Evolutionary conservation across 2,888 invertebrate genomes (phyloP).

Genomic region (Drosophila maculinotata): DNA sequence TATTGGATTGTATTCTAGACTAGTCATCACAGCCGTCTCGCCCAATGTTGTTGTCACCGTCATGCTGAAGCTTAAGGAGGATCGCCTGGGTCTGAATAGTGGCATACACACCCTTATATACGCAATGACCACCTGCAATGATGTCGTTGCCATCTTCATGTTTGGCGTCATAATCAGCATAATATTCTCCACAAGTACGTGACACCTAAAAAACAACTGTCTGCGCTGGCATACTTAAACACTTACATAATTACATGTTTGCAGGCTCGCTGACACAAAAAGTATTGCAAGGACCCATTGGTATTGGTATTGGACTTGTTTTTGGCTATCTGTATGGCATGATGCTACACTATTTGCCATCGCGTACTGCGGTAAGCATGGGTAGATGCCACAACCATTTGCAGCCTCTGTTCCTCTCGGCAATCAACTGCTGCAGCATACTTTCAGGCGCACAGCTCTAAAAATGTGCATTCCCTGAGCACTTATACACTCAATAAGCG

Average conservation of each 20-base stretch:
- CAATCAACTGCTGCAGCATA: conserved; percentile 40
- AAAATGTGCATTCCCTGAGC: conserved; percentile 75
- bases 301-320: conserved; percentile 87
- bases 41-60: conserved; percentile 91
- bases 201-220: conserved; percentile 14
- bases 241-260: conserved; percentile 50
- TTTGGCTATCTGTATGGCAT: conserved; percentile 88
- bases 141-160: conserved; percentile 90
- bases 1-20: conserved; percentile 81
- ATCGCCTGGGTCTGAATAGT: conserved; percentile 88
- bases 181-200: conserved; percentile 88
- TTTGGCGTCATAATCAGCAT: conserved; percentile 89
- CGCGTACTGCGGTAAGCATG: conserved; percentile 83
- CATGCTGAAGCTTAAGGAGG: conserved; percentile 88
- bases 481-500: conserved; percentile 79
- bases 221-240: conserved; percentile 2
- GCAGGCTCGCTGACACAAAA: conserved; percentile 85
- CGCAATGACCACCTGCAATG: conserved; percentile 88
- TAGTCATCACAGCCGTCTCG: conserved; percentile 89
- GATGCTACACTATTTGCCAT: conserved; percentile 88
- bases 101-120: conserved; percentile 90
- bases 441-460: conserved; percentile 50
- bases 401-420: neutral
- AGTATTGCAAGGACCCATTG: conserved; percentile 87
- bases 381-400: neutral